Evolutionary conservation across 2,797 vertebrate genomes (phyloP).

Genomic region (Pyrocephalus nanus): DNA sequence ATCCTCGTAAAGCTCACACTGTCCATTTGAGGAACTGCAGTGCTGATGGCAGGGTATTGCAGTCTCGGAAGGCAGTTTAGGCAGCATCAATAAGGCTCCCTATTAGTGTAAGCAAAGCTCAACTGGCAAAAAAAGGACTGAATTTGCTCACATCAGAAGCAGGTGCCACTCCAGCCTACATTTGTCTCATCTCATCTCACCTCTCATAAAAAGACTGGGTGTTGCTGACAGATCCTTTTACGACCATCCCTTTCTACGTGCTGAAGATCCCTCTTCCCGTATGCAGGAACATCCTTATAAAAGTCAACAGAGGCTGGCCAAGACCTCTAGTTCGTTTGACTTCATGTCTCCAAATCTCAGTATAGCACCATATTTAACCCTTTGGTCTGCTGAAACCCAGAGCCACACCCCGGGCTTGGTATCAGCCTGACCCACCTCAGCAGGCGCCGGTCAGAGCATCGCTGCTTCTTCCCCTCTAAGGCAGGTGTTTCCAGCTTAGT

Average conservation of each 20-base stretch:
- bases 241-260: not conserved
- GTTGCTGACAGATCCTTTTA: not conserved
- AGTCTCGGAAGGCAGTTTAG: not conserved
- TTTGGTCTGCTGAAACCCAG: not conserved
- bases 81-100: not conserved
- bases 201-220: not conserved
- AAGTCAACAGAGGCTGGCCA: not conserved
- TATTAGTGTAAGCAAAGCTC: not conserved
- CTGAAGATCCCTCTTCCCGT: not conserved
- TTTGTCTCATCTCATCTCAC: not conserved
- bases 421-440: not conserved
- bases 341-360: not conserved
- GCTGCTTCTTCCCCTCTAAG: not conserved
- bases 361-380: not conserved
- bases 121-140: not conserved
- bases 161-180: not conserved
- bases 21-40: not conserved
- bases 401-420: accelerated
- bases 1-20: not conserved
- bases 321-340: not conserved
- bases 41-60: not conserved
- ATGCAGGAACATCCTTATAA: not conserved
- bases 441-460: accelerated
- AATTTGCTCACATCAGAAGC: not conserved
- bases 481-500: not conserved